Conservation (phyloP, 2,113 vertebrate species). For the Corydoras maculifer region DNA sequence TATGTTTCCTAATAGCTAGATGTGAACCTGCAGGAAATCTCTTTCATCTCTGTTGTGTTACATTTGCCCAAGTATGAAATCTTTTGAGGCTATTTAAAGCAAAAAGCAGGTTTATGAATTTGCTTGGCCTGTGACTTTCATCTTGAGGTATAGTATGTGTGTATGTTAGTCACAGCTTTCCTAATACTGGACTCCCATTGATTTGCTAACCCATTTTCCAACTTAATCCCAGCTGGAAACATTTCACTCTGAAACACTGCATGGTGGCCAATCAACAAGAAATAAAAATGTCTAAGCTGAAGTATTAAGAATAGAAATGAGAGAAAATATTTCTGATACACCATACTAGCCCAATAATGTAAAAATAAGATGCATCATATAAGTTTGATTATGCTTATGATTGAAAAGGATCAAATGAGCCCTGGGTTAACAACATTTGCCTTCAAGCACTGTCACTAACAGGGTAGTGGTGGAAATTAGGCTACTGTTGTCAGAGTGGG, state of each 20-base stretch:
- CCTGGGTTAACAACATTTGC: too few relatives aligned
- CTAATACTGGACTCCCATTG: slow-evolving; percentile 16
- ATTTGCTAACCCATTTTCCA: slow-evolving; percentile 17
- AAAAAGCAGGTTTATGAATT: slow-evolving; percentile 45
- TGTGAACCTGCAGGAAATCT: slow-evolving; percentile 1
- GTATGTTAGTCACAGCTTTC: slow-evolving; percentile 46
- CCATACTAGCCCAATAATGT: too few relatives aligned
- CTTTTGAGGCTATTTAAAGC: slow-evolving; percentile 51
- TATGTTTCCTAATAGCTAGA: not conserved
- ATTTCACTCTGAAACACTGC: not conserved
- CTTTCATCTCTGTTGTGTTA: slow-evolving; percentile 11
- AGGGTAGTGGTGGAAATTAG: too few relatives aligned
- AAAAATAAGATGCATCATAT: too few relatives aligned
- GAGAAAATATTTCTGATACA: too few relatives aligned
- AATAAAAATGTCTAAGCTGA: too few relatives aligned
- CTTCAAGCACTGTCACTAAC: too few relatives aligned
- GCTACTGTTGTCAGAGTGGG: too few relatives aligned
- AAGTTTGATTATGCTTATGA: too few relatives aligned
- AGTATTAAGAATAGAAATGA: too few relatives aligned
- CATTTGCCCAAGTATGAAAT: slow-evolving; percentile 4
- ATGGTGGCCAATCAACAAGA: slow-evolving; percentile 1
- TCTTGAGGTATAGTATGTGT: slow-evolving; percentile 31
- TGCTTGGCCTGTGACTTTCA: slow-evolving; percentile 35
- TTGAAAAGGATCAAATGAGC: too few relatives aligned
- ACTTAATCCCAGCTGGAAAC: slow-evolving; percentile 2